A percentile compares a stretch with the other conserved stretches of the same genome.
Conservation (phyloP, 2,797 vertebrate genomes). For the Tadarida brasiliensis region DNA sequence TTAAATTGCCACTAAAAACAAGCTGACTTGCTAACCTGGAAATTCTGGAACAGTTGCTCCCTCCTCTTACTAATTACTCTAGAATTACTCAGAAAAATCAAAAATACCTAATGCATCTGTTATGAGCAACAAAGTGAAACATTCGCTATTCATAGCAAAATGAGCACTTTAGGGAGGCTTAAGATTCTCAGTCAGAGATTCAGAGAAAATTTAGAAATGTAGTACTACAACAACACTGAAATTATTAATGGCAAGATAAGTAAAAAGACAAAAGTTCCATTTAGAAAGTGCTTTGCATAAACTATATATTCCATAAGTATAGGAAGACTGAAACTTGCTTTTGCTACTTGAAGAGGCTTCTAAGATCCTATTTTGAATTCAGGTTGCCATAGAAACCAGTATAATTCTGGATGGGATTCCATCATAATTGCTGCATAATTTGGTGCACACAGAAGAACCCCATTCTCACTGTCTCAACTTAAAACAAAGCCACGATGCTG, state of each 20-base stretch:
- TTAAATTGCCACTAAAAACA: constrained; percentile 77
- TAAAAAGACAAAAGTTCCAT: constrained; percentile 56
- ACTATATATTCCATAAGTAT: constrained; percentile 11
- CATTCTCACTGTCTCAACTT: constrained; percentile 67
- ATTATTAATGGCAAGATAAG: constrained; percentile 62
- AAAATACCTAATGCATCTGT: constrained; percentile 67
- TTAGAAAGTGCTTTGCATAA: constrained; percentile 68
- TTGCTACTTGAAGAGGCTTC: constrained; percentile 70
- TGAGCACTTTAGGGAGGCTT: neutral
- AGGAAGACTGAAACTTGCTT: constrained; percentile 68
- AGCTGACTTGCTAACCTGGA: constrained; percentile 76
- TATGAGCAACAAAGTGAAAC: constrained; percentile 42
- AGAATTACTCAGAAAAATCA: constrained; percentile 72
- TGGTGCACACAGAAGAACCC: constrained; percentile 68
- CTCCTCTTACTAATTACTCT: constrained; percentile 71
- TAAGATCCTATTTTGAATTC: constrained; percentile 82
- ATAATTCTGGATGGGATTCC: constrained; percentile 77
- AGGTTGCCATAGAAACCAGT: constrained; percentile 87
- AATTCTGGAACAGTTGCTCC: constrained; percentile 72
- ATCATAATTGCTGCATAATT: constrained; percentile 83
- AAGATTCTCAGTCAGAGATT: constrained; percentile 56
- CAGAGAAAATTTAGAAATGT: constrained; percentile 36
- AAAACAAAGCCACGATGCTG: constrained; percentile 51
- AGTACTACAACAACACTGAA: constrained; percentile 51
- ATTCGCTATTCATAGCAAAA: constrained; percentile 53